Evolutionary conservation across 2,113 vertebrate species (phyloP).

Genomic region (Etheostoma cragini): DNA sequence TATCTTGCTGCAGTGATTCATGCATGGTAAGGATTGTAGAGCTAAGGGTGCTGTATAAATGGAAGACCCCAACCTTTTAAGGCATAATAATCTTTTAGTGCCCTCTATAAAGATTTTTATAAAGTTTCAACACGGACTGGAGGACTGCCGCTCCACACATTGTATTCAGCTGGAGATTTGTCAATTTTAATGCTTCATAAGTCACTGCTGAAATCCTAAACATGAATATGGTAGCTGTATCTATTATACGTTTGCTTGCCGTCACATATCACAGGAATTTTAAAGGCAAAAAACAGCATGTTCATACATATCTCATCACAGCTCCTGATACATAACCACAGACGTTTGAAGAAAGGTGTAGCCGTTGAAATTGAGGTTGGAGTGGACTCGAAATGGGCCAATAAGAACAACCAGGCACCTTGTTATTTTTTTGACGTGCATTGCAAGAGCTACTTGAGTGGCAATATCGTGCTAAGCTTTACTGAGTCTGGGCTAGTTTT

Average conservation of each 20-base stretch:
- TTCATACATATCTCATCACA: background rate
- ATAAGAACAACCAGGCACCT: background rate
- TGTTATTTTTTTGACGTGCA: background rate
- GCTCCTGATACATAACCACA: background rate
- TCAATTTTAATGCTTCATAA: constrained; percentile 13
- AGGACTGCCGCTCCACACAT: background rate
- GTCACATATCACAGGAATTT: background rate
- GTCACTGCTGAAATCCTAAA: constrained; percentile 14
- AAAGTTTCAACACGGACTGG: constrained; percentile 24
- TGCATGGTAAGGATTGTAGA: constrained; percentile 20
- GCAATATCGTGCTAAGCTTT: constrained; percentile 28
- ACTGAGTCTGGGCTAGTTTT: constrained; percentile 33
- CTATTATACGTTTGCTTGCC: background rate
- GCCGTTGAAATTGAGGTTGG: background rate
- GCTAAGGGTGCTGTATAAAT: constrained; percentile 47
- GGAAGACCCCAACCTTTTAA: constrained; percentile 39
- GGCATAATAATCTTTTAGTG: constrained; percentile 33
- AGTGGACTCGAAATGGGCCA: background rate
- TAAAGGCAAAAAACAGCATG: background rate
- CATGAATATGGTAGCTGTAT: background rate
- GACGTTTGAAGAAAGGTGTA: background rate
- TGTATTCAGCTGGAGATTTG: background rate
- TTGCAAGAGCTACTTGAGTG: constrained; percentile 14
- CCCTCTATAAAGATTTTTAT: constrained; percentile 27
- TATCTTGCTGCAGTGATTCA: constrained; percentile 42